Evolutionary conservation across 2,113 vertebrate genomes (phyloP).

Genomic region (Athene cunicularia): DNA sequence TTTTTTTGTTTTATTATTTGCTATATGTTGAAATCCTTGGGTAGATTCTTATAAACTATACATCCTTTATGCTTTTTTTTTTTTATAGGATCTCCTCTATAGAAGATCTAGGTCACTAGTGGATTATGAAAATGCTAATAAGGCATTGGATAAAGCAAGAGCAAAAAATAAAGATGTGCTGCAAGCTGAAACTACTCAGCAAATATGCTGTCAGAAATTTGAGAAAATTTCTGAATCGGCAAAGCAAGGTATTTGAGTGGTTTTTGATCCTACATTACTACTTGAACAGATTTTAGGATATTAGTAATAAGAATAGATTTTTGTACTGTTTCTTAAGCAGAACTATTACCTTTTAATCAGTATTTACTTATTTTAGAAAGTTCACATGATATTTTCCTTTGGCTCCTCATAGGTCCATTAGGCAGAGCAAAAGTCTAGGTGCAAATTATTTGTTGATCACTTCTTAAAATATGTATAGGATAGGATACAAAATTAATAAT

Average conservation of each 20-base stretch:
- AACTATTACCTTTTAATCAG: neutral
- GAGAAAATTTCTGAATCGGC: constrained; percentile 98
- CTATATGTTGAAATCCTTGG: neutral
- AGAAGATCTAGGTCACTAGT: constrained; percentile 93
- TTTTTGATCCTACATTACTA: neutral
- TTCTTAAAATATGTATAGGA: neutral
- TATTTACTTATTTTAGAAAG: neutral
- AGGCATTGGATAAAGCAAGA: constrained; percentile 95
- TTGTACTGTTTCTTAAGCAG: neutral
- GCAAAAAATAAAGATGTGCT: constrained; percentile 97
- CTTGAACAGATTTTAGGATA: neutral
- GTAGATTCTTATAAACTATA: neutral
- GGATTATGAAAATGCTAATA: constrained; percentile 99
- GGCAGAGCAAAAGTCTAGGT: neutral
- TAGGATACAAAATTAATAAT: neutral
- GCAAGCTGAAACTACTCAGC: constrained; percentile 95
- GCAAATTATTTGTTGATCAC: neutral
- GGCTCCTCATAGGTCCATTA: neutral
- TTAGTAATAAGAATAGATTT: neutral
- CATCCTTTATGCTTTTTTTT: neutral
- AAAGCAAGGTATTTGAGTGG: constrained; percentile 89
- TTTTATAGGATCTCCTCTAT: constrained; percentile 90
- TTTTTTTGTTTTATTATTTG: neutral
- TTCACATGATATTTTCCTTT: neutral
- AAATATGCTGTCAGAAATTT: constrained; percentile 97